Conservation (phyloP, 2,888 invertebrate genomes). For the Athripsodes cinereus region DNA sequence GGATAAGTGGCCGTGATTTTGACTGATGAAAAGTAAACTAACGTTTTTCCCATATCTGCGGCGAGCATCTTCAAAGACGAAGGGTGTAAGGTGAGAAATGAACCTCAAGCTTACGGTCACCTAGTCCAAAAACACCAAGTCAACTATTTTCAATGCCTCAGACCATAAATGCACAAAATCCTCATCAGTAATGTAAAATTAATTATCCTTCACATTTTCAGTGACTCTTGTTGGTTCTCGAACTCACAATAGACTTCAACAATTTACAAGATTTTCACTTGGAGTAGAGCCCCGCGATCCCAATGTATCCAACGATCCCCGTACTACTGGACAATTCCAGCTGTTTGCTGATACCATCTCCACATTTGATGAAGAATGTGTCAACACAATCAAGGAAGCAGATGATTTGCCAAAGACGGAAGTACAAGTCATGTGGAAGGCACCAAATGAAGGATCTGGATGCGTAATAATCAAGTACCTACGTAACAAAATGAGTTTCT, state of each 20-base stretch:
- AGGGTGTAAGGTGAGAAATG: no score
- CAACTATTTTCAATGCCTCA: no score
- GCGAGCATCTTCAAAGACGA: no score
- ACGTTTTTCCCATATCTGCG: no score
- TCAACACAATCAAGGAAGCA: conserved; percentile 76
- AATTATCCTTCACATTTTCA: conserved; percentile 32
- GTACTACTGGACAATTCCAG: conserved; percentile 45
- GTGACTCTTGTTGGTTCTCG: conserved; percentile 64
- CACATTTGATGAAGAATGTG: conserved; percentile 74
- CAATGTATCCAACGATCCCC: conserved; percentile 35
- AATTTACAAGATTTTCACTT: conserved; percentile 75
- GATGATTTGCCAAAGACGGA: conserved; percentile 76
- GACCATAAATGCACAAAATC: no score
- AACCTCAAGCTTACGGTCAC: no score
- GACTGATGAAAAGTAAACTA: no score
- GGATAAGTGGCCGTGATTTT: no score
- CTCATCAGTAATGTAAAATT: no score
- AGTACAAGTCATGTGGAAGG: conserved; percentile 85
- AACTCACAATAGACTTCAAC: conserved; percentile 60
- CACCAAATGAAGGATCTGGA: conserved; percentile 77
- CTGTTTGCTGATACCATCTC: conserved; percentile 53
- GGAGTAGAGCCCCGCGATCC: conserved; percentile 61
- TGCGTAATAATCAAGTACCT: conserved; percentile 83
- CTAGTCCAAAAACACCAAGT: no score
- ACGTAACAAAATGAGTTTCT: no score